Percentiles rank a stretch among this genome's conserved stretches.
phyloP scores from a whole-genome alignment of 2,113 vertebrate genomes.

The Tapirus terrestris region DNA sequence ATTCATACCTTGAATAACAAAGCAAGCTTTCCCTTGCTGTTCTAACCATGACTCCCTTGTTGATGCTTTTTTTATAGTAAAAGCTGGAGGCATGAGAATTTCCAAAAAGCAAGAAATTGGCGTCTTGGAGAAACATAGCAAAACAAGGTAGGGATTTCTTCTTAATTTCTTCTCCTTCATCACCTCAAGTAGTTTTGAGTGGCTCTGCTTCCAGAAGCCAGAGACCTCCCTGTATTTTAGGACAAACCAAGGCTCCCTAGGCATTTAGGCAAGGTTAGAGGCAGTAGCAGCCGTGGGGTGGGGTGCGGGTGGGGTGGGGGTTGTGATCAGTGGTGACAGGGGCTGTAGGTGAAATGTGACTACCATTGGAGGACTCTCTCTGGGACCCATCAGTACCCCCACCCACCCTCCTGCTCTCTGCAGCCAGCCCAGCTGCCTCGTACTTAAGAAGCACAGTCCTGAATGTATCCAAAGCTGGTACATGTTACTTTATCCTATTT shows the following conservation, averaged over 20 bases:
- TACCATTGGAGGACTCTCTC: neutral
- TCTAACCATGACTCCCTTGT: neutral
- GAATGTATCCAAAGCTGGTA: neutral
- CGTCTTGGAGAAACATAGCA: slow-evolving; percentile 87
- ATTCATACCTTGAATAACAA: slow-evolving; percentile 8
- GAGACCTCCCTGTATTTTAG: neutral
- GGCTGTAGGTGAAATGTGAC: neutral
- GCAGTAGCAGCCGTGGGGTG: neutral
- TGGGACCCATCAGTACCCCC: neutral
- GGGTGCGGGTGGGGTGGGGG: too few relatives aligned
- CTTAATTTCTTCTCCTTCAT: neutral
- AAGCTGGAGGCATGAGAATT: slow-evolving; percentile 93
- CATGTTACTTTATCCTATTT: neutral
- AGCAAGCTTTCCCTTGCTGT: neutral
- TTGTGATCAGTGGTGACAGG: neutral
- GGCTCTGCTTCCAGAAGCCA: neutral
- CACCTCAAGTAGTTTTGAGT: neutral
- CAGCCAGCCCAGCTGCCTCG: neutral
- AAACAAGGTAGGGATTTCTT: slow-evolving; percentile 86
- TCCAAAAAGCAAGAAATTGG: slow-evolving; percentile 92
- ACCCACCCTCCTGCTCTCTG: neutral
- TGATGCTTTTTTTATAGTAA: slow-evolving; percentile 86
- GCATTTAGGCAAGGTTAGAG: neutral
- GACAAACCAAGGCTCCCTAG: neutral
- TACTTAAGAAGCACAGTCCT: neutral